A percentile compares a stretch with the other conserved stretches of the same genome.
Conservation (phyloP, 2,113 vertebrate species). For the Phylloscopus trochilus region DNA sequence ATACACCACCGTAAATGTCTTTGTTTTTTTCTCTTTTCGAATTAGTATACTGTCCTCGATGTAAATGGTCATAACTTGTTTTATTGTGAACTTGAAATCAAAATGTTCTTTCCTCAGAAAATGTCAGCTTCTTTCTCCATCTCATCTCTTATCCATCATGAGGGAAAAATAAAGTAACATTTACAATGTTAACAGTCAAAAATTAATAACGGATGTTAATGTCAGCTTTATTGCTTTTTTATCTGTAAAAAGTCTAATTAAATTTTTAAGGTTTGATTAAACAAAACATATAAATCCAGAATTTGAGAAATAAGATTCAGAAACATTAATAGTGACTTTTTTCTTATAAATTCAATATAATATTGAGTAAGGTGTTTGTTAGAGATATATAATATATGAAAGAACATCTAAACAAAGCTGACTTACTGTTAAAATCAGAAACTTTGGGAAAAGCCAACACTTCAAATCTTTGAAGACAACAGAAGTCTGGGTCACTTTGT, state of each 20-base stretch:
- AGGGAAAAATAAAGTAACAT: not conserved
- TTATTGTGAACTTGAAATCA: not conserved
- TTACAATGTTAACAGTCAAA: not conserved
- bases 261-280: not conserved
- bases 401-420: not conserved
- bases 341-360: not conserved
- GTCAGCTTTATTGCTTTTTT: not conserved
- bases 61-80: not conserved
- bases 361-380: not conserved
- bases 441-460: not conserved
- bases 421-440: not conserved
- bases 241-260: not conserved
- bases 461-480: not conserved
- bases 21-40: not conserved
- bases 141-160: not conserved
- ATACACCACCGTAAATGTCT: rapidly evolving
- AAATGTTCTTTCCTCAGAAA: not conserved
- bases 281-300: not conserved
- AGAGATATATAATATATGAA: not conserved
- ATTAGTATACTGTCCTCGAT: rapidly evolving
- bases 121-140: not conserved
- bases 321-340: not conserved
- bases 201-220: not conserved
- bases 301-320: not conserved
- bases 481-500: not conserved